Percentiles rank a stretch among this genome's conserved stretches.
phyloP scores from a whole-genome alignment of 2,797 vertebrate genomes.

The Eulemur rubriventer region DNA sequence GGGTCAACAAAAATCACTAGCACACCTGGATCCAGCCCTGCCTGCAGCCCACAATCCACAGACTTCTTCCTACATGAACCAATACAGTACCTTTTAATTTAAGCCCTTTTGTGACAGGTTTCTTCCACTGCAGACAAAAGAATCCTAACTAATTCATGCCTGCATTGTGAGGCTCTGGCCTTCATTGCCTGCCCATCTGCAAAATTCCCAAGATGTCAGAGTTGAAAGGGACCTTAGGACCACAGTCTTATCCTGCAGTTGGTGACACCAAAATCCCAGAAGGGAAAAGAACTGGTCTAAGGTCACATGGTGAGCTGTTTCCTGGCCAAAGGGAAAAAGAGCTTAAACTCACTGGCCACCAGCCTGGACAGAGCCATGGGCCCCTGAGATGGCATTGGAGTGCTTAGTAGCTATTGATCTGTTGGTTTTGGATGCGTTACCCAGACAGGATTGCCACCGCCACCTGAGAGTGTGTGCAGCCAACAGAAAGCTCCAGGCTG shows the following conservation, averaged over 20 bases:
- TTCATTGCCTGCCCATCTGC: not conserved
- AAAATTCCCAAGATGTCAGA: not conserved
- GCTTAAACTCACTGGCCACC: not conserved
- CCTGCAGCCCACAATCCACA: not conserved
- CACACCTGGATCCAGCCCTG: not conserved
- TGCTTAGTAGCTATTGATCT: not conserved
- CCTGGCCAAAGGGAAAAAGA: not conserved
- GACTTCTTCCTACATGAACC: not conserved
- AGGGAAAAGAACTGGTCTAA: not conserved
- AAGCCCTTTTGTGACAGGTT: not conserved
- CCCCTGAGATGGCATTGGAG: not conserved
- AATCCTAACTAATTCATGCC: not conserved
- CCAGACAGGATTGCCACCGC: not conserved
- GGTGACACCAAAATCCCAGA: not conserved
- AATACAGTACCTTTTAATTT: not conserved
- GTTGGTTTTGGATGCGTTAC: not conserved
- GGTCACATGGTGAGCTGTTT: not conserved
- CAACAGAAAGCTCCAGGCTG: not conserved
- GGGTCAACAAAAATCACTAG: not conserved
- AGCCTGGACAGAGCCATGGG: not conserved
- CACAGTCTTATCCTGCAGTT: not conserved
- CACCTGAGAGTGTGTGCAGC: not conserved
- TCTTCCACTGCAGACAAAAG: not conserved
- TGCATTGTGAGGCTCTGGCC: not conserved
- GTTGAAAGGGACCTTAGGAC: not conserved